A percentile compares a stretch with the other conserved stretches of the same genome.
phyloP scores from a whole-genome alignment of 2,797 vertebrate species.

The Channallabes apus region DNA sequence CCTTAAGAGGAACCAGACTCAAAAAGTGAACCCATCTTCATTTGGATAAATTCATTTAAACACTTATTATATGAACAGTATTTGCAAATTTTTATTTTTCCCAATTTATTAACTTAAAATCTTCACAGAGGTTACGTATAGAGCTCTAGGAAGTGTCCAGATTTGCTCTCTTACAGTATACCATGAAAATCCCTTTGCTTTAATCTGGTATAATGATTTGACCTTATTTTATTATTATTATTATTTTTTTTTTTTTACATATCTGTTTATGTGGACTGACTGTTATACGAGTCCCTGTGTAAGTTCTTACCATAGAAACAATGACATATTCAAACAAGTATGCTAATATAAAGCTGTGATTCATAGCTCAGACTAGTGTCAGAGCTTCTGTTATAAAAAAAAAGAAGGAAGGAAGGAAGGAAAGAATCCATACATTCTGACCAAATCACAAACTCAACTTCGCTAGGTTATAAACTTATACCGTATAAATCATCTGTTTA shows the following conservation, averaged over 20 bases:
- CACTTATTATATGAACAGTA: background rate
- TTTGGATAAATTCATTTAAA: background rate
- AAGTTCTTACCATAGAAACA: slow-evolving; percentile 1
- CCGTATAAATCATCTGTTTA: slow-evolving; percentile 19
- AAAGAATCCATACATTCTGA: background rate
- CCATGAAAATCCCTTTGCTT: background rate
- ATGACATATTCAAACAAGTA: background rate
- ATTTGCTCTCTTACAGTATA: background rate
- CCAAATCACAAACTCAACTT: background rate
- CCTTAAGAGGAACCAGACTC: too few relatives aligned
- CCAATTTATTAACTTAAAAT: background rate
- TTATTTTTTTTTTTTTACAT: background rate
- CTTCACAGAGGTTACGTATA: background rate
- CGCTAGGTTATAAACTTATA: background rate
- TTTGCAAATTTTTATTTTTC: background rate
- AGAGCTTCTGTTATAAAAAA: background rate
- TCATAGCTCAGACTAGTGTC: background rate
- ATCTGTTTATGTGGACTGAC: background rate
- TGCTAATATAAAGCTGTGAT: background rate
- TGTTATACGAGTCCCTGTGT: background rate
- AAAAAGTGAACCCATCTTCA: too few relatives aligned
- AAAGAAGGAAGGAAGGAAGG: background rate
- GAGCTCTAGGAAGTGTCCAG: background rate
- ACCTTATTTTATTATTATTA: background rate
- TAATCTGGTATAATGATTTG: background rate